Evolutionary conservation across 2,888 invertebrate species (phyloP).

Genomic region (Andrena bicolor): DNA sequence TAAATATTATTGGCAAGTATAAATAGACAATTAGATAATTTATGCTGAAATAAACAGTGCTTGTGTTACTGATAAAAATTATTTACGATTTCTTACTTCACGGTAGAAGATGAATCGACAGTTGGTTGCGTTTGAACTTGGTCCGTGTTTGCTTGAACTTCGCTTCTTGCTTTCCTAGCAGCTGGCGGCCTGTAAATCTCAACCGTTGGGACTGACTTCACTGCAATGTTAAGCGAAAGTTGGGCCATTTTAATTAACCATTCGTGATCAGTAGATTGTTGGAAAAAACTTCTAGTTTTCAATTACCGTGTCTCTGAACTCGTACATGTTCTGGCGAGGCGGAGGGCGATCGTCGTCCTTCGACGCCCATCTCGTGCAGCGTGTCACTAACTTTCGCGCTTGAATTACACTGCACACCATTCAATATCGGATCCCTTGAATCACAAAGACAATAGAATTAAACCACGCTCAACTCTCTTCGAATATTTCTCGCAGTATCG

Average conservation of each 20-base stretch:
- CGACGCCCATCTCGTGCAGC: conserved; percentile 78
- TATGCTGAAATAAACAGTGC: too few relatives aligned
- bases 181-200: conserved; percentile 87
- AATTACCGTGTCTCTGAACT: conserved; percentile 78
- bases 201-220: conserved; percentile 81
- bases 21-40: too few relatives aligned
- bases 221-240: conserved; percentile 60
- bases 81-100: conserved; percentile 59
- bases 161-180: conserved; percentile 81
- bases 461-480: neutral
- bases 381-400: conserved; percentile 62
- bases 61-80: too few relatives aligned
- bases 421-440: conserved; percentile 77
- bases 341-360: conserved; percentile 76
- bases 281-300: neutral
- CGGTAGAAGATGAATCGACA: conserved; percentile 44
- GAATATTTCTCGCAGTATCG: neutral
- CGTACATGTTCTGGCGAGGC: conserved; percentile 78
- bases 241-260: neutral
- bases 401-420: conserved; percentile 75
- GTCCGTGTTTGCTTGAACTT: conserved; percentile 45
- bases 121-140: conserved; percentile 52
- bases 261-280: neutral
- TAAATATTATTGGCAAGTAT: too few relatives aligned
- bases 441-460: conserved; percentile 12